A percentile compares a stretch with the other conserved stretches of the same genome.
Evolutionary conservation across 2,888 invertebrate species (phyloP).

Genomic region (Harpalus rubripes): DNA sequence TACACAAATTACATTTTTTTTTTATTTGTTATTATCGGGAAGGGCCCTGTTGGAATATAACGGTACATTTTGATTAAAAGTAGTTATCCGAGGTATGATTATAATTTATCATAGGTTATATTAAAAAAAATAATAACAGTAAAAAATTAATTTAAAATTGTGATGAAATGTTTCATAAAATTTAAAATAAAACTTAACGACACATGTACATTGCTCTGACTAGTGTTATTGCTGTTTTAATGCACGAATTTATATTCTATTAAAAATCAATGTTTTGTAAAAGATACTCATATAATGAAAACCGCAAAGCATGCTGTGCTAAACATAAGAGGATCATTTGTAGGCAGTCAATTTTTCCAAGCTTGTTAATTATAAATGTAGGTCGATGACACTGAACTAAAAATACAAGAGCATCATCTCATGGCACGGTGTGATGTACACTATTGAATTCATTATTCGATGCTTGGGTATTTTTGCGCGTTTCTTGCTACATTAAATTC

Average conservation of each 20-base stretch:
- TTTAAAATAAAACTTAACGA: not conserved
- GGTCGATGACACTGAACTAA: conserved; percentile 52
- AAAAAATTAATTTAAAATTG: too few species aligned
- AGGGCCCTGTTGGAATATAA: too few species aligned
- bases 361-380: conserved; percentile 54
- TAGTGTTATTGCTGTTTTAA: not conserved
- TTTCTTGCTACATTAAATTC: conserved; percentile 54
- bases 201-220: not conserved
- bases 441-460: conserved; percentile 36
- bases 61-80: too few species aligned
- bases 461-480: not conserved
- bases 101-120: too few species aligned
- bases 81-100: too few species aligned
- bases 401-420: conserved; percentile 38
- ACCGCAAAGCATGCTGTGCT: not conserved
- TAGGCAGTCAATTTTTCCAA: conserved; percentile 14
- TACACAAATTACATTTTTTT: too few species aligned
- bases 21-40: too few species aligned
- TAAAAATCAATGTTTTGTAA: not conserved
- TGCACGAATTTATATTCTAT: not conserved
- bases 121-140: too few species aligned
- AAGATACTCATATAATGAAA: not conserved
- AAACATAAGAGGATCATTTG: not conserved
- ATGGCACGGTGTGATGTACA: conserved; percentile 6
- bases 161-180: not conserved